phyloP scores from a whole-genome alignment of 2,113 vertebrate species.

The Gopherus flavomarginatus region DNA sequence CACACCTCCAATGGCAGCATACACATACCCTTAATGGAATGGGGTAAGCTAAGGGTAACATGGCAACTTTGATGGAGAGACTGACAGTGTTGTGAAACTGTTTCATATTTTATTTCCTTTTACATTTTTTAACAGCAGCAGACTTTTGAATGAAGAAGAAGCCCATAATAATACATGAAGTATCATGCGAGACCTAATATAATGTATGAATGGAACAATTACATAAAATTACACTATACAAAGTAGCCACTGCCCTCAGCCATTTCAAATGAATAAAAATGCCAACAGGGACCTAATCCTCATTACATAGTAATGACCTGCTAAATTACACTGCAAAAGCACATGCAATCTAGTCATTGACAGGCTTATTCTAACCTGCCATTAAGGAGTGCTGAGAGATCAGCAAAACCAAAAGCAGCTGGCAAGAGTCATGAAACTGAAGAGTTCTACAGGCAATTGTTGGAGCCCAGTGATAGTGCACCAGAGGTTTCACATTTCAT shows the following conservation, averaged over 20 bases:
- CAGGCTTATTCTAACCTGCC: constrained; percentile 13
- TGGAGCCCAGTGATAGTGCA: background rate
- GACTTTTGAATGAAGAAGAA: background rate
- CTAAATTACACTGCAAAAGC: constrained; percentile 31
- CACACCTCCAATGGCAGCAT: background rate
- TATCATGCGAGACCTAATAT: constrained; percentile 34
- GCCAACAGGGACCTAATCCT: constrained; percentile 41
- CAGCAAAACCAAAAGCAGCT: background rate
- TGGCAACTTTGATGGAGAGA: background rate
- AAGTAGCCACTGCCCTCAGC: constrained; percentile 29
- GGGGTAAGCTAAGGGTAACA: background rate
- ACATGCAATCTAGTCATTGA: background rate
- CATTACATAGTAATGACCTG: constrained; percentile 30
- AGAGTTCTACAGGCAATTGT: background rate
- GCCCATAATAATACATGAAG: background rate
- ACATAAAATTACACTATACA: constrained; percentile 1
- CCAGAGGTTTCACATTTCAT: constrained; percentile 9
- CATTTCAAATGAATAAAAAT: constrained; percentile 15
- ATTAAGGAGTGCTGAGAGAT: constrained; percentile 19
- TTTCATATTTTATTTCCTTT: constrained; percentile 1
- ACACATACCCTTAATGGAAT: background rate
- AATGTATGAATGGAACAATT: constrained; percentile 13
- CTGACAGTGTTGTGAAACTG: background rate
- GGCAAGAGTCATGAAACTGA: background rate
- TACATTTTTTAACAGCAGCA: background rate